Evolutionary conservation across 1,140 invertebrate species (phyloP), one percentile per base, ranked within the genome.

Genomic region (Physella acuta): DNA sequence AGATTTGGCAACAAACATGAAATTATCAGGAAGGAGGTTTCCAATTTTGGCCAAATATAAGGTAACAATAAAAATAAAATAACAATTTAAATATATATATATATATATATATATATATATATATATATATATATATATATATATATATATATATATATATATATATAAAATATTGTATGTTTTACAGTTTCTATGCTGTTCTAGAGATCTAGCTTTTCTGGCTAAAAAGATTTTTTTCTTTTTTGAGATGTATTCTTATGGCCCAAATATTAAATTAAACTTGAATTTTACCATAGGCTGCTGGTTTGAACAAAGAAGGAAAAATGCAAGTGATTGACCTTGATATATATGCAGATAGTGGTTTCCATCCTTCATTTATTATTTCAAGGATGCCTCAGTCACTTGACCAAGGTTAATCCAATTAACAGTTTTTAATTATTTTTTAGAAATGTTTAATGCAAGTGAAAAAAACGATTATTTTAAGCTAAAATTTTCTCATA

Each of bases 1-100:
- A 36, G 93, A 95, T 64, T 87, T 94, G 69, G 93, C 95, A 78
- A 93, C 95, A 86, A 94, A 96, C 81, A 96, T 97, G 91, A 85
- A 91, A 73, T 90, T 92, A 67, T 90, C 89, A 0, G 95, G 94
- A 5, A 90, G 89, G 8, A 87, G 95, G 70, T 93, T 95, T 88
- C 93, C 94, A 0, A 94, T 95, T 81, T 86, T 90, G 3, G 89
- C 89, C 28, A 91, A 91, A 76, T 98, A 95, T 76, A 93, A 93
- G 61, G 76, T 77, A 61, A 8, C 28, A 53, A 8, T 3, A 8
- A n/a, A n/a, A n/a, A n/a, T n/a, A n/a, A n/a, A n/a, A n/a, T n/a
- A n/a, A n/a, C n/a, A n/a, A n/a, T n/a, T 49, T 49, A 20, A 49
- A 49, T 11, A 49, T n/a, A n/a, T n/a, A n/a, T n/a, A n/a, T n/a